Conservation (phyloP, 2,113 vertebrate species). For the Siphamia tubifer region DNA sequence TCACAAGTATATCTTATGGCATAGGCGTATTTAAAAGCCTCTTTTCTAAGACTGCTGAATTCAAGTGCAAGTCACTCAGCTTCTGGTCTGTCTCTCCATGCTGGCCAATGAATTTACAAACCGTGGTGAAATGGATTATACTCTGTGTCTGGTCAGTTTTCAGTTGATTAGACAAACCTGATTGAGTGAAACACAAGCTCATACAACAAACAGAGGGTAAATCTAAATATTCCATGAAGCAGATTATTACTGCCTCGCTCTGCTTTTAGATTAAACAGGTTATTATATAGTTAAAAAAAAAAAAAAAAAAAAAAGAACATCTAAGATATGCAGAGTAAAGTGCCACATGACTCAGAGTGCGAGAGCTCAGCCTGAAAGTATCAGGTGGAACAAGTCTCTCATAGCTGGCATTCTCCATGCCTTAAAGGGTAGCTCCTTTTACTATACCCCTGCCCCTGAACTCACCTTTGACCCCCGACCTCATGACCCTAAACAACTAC, state of each 20-base stretch:
- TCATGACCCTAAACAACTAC: neutral
- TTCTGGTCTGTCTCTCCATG: neutral
- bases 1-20: neutral
- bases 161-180: neutral
- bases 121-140: neutral
- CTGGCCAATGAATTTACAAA: neutral
- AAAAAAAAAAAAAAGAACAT: neutral
- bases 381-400: constrained; percentile 22
- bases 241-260: neutral
- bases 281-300: too few relatives aligned
- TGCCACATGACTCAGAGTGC: neutral
- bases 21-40: neutral
- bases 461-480: constrained; percentile 26
- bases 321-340: neutral
- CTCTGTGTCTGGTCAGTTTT: neutral
- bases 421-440: neutral
- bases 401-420: constrained; percentile 22
- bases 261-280: too few relatives aligned
- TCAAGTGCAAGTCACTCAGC: neutral
- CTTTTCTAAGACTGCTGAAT: neutral
- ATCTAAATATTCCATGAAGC: neutral
- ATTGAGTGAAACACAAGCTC: neutral
- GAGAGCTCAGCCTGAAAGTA: neutral
- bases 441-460: constrained; percentile 12
- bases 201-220: neutral